These are phyloP conservation scores for Morinoia aosen DNA, from an alignment of 2,888 invertebrate species.

Conservation along the genomic window DNA sequence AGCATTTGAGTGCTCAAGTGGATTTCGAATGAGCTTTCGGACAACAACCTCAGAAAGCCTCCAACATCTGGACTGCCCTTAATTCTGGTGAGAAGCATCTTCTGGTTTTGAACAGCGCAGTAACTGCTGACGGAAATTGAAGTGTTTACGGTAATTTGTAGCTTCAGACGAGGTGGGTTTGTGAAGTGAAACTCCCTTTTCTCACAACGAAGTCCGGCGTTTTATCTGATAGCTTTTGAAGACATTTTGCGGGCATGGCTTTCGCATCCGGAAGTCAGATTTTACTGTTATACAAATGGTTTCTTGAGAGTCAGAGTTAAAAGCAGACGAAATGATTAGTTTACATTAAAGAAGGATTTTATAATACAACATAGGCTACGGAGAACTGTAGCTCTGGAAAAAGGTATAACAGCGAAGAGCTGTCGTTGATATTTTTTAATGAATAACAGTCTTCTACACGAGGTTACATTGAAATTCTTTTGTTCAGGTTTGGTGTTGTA, in stretches of 20 bases:
- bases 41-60: not conserved
- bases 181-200: not conserved
- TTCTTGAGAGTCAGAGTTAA: not conserved
- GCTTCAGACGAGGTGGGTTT: not conserved
- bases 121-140: slow-evolving; percentile 3
- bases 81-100: not conserved
- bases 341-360: not conserved
- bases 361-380: too few species aligned
- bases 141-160: not conserved
- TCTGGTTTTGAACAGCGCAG: not conserved
- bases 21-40: not conserved
- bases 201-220: not conserved
- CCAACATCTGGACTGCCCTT: not conserved
- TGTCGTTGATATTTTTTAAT: too few species aligned
- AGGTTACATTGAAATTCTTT: too few species aligned
- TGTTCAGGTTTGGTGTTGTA: too few species aligned
- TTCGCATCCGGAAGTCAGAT: not conserved
- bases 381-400: too few species aligned
- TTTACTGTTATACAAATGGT: not conserved
- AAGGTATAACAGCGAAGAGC: too few species aligned
- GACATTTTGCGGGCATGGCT: not conserved
- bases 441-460: too few species aligned
- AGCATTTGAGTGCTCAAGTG: not conserved
- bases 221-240: not conserved
- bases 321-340: not conserved